phyloP scores from a whole-genome alignment of 1,140 invertebrate species.

The Lasioglossum baleicum region DNA sequence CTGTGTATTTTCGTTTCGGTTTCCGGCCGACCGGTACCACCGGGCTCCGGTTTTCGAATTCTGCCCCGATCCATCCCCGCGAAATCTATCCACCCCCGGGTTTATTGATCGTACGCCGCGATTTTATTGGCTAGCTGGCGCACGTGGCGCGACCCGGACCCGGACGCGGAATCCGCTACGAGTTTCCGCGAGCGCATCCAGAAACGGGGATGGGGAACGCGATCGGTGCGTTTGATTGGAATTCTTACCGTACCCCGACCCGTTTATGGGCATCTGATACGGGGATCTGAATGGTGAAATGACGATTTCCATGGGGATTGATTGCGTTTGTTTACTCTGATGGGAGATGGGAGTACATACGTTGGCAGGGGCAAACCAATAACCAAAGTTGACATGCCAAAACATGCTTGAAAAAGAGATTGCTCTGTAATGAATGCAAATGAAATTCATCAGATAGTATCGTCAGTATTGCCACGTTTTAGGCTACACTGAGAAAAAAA shows the following conservation, averaged over 20 bases:
- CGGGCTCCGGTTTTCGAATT: neutral
- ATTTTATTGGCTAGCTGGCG: slow-evolving; percentile 6
- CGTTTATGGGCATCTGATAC: no score
- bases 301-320: no score
- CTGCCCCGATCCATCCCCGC: neutral
- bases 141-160: neutral
- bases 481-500: no score
- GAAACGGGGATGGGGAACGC: neutral
- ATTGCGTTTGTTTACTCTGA: no score
- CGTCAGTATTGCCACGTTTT: no score
- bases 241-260: neutral
- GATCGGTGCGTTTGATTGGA: neutral
- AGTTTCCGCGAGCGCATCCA: neutral
- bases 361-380: no score
- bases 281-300: no score
- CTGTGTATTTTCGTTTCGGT: slow-evolving; percentile 39
- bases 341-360: no score
- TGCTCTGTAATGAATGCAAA: no score
- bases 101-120: slow-evolving; percentile 7
- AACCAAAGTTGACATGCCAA: no score
- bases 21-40: neutral
- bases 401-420: no score
- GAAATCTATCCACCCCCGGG: neutral
- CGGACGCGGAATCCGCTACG: neutral
- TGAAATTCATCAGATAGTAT: no score